Evolutionary conservation across 2,797 vertebrate species (phyloP).

Genomic region (Falco peregrinus): DNA sequence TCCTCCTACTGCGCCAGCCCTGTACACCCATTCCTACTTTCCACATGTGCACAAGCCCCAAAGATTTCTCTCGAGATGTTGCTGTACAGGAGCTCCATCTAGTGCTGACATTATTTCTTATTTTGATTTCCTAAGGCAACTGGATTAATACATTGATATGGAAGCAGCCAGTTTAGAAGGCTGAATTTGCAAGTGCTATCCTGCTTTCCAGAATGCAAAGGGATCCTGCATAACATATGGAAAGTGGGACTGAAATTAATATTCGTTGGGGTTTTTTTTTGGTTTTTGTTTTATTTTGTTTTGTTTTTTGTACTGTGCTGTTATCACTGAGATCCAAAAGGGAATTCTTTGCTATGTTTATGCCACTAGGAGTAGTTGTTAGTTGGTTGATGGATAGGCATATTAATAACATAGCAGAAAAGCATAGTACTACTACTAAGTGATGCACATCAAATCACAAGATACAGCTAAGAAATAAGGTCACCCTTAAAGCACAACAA

Average conservation of each 20-base stretch:
- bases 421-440: background rate
- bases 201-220: background rate
- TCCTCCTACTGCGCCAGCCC: rapidly evolving
- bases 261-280: background rate
- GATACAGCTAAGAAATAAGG: background rate
- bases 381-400: background rate
- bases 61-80: background rate
- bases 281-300: background rate
- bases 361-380: background rate
- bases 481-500: background rate
- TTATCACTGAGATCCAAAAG: background rate
- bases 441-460: background rate
- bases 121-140: background rate
- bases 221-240: background rate
- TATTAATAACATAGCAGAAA: background rate
- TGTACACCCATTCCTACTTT: background rate
- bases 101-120: background rate
- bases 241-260: background rate
- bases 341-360: background rate
- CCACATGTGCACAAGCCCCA: rapidly evolving
- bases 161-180: background rate
- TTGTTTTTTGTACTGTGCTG: background rate
- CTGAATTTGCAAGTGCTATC: background rate
- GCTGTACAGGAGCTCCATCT: conserved; percentile 57
- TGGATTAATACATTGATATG: rapidly evolving